A percentile compares a stretch with the other conserved stretches of the same genome.
Evolutionary conservation across 2,888 invertebrate species (phyloP).

Genomic region (Muscina levida): DNA sequence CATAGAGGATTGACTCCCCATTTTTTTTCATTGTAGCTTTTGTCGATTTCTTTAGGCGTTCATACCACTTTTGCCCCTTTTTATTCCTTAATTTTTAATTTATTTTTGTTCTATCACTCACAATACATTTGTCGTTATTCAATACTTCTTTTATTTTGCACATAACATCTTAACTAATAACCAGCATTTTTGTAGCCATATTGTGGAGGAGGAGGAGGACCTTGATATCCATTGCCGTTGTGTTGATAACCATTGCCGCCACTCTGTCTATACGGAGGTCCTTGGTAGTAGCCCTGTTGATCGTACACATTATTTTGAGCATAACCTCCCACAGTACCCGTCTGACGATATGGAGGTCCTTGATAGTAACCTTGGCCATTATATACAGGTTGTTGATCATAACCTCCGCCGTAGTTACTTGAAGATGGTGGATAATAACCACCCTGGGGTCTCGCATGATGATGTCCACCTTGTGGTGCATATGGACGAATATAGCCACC

Average conservation of each 20-base stretch:
- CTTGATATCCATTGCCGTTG: constrained; percentile 25
- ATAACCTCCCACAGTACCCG: not conserved
- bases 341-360: too few species aligned
- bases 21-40: too few species aligned
- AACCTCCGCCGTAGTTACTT: not conserved
- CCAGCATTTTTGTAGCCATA: constrained; percentile 45
- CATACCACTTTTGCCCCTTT: too few species aligned
- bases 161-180: not conserved
- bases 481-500: constrained; percentile 42
- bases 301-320: constrained; percentile 37
- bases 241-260: constrained; percentile 36
- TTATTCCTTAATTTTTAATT: too few species aligned
- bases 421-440: constrained; percentile 15
- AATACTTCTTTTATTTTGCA: too few species aligned
- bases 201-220: constrained; percentile 16
- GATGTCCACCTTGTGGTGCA: constrained; percentile 7
- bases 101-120: too few species aligned
- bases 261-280: constrained; percentile 38
- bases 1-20: too few species aligned
- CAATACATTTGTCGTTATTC: too few species aligned
- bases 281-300: constrained; percentile 50
- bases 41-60: too few species aligned
- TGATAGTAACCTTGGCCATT: constrained; percentile 19
- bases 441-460: constrained; percentile 2
- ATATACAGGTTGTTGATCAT: constrained; percentile 22